These are phyloP conservation scores for Pocillopora damicornis DNA, from an alignment of 64 coral and sea anemone species.

Conservation along the genomic window DNA sequence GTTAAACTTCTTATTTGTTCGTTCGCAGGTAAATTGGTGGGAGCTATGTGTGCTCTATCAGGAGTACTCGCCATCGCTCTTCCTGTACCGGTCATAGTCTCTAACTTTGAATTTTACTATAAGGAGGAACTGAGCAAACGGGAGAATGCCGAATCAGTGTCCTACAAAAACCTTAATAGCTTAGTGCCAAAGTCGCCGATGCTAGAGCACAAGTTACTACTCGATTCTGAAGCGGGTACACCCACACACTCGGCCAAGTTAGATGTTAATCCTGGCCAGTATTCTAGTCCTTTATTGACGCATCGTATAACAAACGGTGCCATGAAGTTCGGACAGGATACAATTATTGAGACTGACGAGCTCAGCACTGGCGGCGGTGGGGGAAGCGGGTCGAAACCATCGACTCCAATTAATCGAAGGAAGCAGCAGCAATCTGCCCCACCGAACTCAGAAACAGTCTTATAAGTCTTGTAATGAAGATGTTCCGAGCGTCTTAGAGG, in stretches of 20 bases:
- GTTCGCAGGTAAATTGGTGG: constrained; percentile 76
- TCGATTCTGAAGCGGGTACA: background rate
- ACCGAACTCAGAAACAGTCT: constrained; percentile 13
- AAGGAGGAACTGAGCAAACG: constrained; percentile 62
- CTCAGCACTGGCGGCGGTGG: constrained; percentile 3
- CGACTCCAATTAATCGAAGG: background rate
- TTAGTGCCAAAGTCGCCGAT: constrained; percentile 42
- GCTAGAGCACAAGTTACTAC: constrained; percentile 20
- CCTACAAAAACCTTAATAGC: constrained; percentile 47
- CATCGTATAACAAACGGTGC: constrained; percentile 51
- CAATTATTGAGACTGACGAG: constrained; percentile 51
- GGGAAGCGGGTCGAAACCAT: constrained; percentile 10
- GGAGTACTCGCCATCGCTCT: constrained; percentile 81
- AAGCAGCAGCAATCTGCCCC: background rate
- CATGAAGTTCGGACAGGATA: constrained; percentile 39
- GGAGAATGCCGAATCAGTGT: constrained; percentile 16
- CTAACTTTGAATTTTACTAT: constrained; percentile 95
- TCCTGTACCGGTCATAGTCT: constrained; percentile 85
- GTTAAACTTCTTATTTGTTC: background rate
- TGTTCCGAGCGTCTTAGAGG: background rate
- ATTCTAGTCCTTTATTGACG: background rate
- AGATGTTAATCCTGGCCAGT: background rate
- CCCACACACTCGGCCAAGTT: background rate
- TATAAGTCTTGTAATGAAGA: background rate
- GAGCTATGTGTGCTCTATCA: constrained; percentile 74